Evolutionary conservation across 2,888 invertebrate genomes (phyloP), one percentile per base, ranked within the genome.

Genomic region (Serrognathus titanus): DNA sequence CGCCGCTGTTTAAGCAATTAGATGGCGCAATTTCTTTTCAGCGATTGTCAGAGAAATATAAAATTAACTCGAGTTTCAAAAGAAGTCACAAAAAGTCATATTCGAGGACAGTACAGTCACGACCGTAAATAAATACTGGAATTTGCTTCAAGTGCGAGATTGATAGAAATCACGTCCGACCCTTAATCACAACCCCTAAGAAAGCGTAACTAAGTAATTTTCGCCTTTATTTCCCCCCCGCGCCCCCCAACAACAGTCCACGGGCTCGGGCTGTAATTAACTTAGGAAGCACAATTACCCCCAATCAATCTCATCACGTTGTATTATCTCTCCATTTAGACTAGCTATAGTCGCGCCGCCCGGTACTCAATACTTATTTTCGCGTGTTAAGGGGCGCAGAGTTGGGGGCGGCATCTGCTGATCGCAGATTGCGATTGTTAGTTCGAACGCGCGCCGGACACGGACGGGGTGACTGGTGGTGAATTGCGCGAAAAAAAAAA

Each of bases 251-350:
- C 61, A 61, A 61, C 61, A 51, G 58, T 56, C 43, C 40, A 59
- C 59, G 60, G 16, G 61, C 58, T 57, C 47, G 53, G 16, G 24
- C 24, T 7, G 39, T 62, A 64, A 64, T 61, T 58, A 64, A 62
- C 55, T 64, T 64, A 64, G 59, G 52, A 51, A 47, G 56, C 49
- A 59, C 64, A 64, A 64, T 64, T 62, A 64, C 60, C 57, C 57
- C 59, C 58, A 63, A 65, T 62, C 62, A 62, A 62, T 62, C 63
- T 59, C 62, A 59, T 65, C 63, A 62, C 55, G 59, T 43, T 52
- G 57, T 63, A 63, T 65, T 65, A 62, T 63, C 62, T 59, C 53
- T 51, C 54, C 60, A 57, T 62, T 62, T 60, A 62, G 24, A 4
- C 24, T 31, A 31, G 45, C 54, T 16, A 24, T 16, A 24, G 8